Evolutionary conservation across 2,797 vertebrate species (phyloP).

Genomic region (Tapirus indicus): DNA sequence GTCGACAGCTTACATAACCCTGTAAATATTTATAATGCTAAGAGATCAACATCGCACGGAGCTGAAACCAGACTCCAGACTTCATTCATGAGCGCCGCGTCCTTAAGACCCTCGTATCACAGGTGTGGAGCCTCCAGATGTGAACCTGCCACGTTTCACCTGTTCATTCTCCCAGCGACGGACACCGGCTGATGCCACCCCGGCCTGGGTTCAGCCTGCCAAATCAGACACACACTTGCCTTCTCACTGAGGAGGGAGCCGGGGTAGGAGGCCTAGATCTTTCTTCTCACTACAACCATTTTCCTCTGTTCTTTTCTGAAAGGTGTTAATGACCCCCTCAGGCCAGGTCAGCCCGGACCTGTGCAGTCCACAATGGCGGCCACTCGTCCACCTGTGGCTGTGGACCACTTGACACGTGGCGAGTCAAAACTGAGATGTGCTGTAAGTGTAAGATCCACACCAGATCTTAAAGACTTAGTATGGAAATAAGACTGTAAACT

Average conservation of each 20-base stretch:
- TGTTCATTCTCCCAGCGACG: accelerated
- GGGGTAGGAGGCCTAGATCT: accelerated
- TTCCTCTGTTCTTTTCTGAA: not conserved
- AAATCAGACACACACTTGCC: accelerated
- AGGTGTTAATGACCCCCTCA: no score
- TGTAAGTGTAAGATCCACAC: accelerated
- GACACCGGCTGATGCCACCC: no score
- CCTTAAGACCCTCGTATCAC: no score
- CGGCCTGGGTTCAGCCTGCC: not conserved
- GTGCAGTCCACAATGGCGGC: accelerated
- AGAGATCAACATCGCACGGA: accelerated
- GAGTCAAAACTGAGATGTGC: accelerated
- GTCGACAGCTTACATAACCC: no score
- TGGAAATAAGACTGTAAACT: accelerated
- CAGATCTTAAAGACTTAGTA: accelerated
- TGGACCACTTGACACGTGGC: accelerated
- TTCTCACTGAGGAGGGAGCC: accelerated
- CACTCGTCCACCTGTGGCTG: accelerated
- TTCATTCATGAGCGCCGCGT: accelerated
- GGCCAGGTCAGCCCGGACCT: accelerated
- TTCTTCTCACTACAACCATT: accelerated
- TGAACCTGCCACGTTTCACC: accelerated
- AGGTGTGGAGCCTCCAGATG: accelerated
- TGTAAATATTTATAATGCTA: accelerated
- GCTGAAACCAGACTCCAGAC: accelerated